Evolutionary conservation across 2,113 vertebrate genomes (phyloP).

Genomic region (Epinephelus fuscoguttatus): DNA sequence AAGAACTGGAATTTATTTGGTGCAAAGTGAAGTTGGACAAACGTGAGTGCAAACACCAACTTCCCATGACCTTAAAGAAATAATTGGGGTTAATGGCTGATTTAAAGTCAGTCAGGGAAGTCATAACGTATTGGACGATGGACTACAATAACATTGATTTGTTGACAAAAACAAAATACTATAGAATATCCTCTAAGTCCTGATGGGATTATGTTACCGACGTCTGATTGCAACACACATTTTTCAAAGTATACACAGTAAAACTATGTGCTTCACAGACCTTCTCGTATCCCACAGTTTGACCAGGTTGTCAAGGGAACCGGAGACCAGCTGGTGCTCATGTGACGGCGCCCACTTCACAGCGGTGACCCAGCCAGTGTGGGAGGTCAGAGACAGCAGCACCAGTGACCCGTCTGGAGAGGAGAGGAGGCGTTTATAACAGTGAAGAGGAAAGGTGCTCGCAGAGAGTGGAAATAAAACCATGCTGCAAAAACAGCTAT

Average conservation of each 20-base stretch:
- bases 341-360: slow-evolving; percentile 95
- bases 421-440: background rate
- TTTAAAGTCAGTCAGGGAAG: no score
- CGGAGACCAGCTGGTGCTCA: slow-evolving; percentile 95
- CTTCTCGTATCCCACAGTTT: slow-evolving; percentile 99
- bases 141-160: no score
- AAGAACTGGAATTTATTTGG: background rate
- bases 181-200: no score
- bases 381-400: slow-evolving; percentile 93
- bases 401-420: slow-evolving; percentile 94
- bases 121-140: no score
- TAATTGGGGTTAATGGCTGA: no score
- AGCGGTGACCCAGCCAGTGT: slow-evolving; percentile 96
- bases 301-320: slow-evolving; percentile 96
- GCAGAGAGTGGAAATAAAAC: background rate
- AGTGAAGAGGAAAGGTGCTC: background rate
- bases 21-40: no score
- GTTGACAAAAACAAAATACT: no score
- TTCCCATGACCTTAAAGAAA: no score
- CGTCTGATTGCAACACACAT: background rate
- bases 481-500: background rate
- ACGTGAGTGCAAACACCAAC: no score
- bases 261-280: slow-evolving; percentile 75
- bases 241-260: background rate
- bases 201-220: background rate